Base-by-base conservation (phyloP, 23 tunicate genomes). In the Botrylloides violaceus region DNA sequence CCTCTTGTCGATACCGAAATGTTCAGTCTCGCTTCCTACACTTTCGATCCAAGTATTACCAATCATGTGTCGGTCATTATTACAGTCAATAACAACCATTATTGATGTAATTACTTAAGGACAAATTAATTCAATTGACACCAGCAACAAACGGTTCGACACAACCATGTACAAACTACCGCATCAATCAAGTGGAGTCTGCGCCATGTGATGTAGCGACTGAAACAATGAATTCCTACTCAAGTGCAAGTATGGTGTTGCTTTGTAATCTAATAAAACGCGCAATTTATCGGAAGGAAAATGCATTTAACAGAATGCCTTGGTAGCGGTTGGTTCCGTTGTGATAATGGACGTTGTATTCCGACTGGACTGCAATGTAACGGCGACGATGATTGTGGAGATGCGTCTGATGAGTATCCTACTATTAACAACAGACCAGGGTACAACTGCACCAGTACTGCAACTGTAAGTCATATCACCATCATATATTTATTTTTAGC, bases 341-440 rank as follows among this genome's bases (percentile, higher is more conserved):
- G 87, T 72, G 73, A 38, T 4, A 88, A 88, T 72, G 65, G 68
- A 1, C 38, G 88, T 56, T 88, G 96, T 34, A 81, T 88, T 19
- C 61, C 73, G 3, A 35, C 3, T 2, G 19, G 12, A 31, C 77
- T 66, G 66, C 35, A 25, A 15, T 88, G 96, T 57, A 88, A 88
- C 65, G 87, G 87, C 22, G 96, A 88, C 34, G 87, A 88, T 35
- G 96, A 88, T 39, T 88, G 96, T 36, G 96, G 96, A 25, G 96
- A 88, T 63, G 73, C 76, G 31, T 75, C 77, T 29, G 96, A 88
- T 59, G 96, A 88, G 65, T 80, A 73, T 75, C 94, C 94, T 3
- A 25, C 33, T 31, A 19, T 15, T 33, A 63, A 43, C 15, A 68
- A n/a, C n/a, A n/a, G n/a, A n/a, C n/a, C n/a, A n/a, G n/a, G n/a